Evolutionary conservation across 2,113 vertebrate genomes (phyloP), one percentile per base, ranked within the genome.

Genomic region (Corvus hawaiiensis): DNA sequence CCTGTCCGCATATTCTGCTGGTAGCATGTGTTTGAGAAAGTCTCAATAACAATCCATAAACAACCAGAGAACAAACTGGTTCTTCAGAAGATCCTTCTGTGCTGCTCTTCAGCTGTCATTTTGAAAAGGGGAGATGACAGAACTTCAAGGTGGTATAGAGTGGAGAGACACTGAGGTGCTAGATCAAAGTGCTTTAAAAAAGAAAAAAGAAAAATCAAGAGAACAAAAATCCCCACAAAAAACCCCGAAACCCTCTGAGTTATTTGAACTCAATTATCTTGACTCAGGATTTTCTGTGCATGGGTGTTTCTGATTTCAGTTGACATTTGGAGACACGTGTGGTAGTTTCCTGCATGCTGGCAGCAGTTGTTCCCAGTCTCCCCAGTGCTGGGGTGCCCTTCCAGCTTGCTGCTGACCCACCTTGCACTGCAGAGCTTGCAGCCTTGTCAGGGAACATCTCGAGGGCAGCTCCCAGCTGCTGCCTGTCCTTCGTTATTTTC

Each of bases 201-300:
- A 54, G 4, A 8, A 18, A n/a, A 23, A 58, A 6, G 5, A 18
- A 44, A 32, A 13, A 8, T 4, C 13, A 12, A 14, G 8, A 0
- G 6, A 23, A 23, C 2, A 13, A 69, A 59, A 61, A 54, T n/a
- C 16, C 37, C 3, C 27, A 71, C 10, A 30, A 61, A 67, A 61
- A 44, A 0, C 17, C 43, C 43, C 7, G 15, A 68, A 90, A 15
- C 5, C 15, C 30, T 56, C 13, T 11, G 37, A 81, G 22, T 59
- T 95, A 43, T 51, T 43, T 64, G 75, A 89, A 49, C 28, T 58
- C 41, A 3, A 26, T 54, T 58, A 51, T 33, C 43, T 63, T 51
- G 68, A 41, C 18, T 62, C 21, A 16, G 35, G 64, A 56, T 35
- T 78, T 80, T 56, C 28, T 52, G 3, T 52, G 37, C 3, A 5